Evolutionary conservation across 1,140 invertebrate genomes (phyloP).

Genomic region (Eumaeus atala): DNA sequence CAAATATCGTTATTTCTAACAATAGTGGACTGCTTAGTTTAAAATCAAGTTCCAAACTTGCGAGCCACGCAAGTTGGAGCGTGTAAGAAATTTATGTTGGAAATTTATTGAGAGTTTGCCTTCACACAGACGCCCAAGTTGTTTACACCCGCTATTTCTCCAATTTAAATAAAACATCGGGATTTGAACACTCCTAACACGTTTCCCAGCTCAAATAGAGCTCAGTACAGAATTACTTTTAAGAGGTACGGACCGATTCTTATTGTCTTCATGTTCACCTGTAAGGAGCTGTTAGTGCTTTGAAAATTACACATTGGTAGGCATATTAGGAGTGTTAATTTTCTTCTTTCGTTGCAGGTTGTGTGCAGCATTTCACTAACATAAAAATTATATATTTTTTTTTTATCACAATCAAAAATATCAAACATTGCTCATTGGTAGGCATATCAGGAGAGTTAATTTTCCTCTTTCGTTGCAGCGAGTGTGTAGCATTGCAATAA

Average conservation of each 20-base stretch:
- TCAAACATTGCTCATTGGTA: no score
- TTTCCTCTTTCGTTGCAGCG: no score
- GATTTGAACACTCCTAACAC: conserved; percentile 26
- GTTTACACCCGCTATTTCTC: conserved; percentile 37
- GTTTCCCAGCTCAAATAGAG: conserved; percentile 24
- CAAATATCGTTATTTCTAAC: conserved; percentile 9
- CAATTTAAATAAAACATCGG: conserved; percentile 40
- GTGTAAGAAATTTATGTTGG: conserved; percentile 23
- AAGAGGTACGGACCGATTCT: not conserved
- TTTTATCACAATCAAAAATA: no score
- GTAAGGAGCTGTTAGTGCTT: no score
- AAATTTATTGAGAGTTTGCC: conserved; percentile 24
- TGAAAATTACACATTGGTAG: no score
- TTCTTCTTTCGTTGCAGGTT: no score
- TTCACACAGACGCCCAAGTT: conserved; percentile 31
- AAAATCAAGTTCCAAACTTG: conserved; percentile 15
- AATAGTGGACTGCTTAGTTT: conserved; percentile 8
- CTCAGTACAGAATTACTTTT: conserved; percentile 2
- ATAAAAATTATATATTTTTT: no score
- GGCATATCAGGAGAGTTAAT: no score
- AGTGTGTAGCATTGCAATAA: no score
- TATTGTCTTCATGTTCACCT: no score
- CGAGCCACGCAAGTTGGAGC: conserved; percentile 9
- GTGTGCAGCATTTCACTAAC: no score
- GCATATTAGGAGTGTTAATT: no score